Percentiles rank a stretch among this genome's conserved stretches.
phyloP scores from a whole-genome alignment of 2,888 invertebrate genomes.

The Protodeltote pygarga region DNA sequence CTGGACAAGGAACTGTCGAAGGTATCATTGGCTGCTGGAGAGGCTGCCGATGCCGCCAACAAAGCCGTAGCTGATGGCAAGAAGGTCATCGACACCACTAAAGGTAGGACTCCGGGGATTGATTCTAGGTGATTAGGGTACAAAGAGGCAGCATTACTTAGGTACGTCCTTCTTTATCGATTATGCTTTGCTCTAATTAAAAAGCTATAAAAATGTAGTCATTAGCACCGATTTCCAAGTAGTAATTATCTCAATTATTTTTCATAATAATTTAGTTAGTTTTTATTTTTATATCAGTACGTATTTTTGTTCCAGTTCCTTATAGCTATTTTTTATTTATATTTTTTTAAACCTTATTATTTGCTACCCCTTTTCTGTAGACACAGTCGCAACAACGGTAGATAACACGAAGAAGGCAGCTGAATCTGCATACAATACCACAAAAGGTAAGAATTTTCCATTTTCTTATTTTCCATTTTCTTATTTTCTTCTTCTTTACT shows the following conservation, averaged over 20 bases:
- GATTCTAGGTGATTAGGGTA: constrained; percentile 1
- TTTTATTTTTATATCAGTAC: neutral
- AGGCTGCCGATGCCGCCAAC: constrained; percentile 77
- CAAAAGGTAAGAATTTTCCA: constrained; percentile 68
- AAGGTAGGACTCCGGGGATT: constrained; percentile 62
- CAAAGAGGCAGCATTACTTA: no score
- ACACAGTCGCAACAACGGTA: constrained; percentile 74
- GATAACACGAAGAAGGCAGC: constrained; percentile 82
- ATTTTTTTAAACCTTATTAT: constrained; percentile 14
- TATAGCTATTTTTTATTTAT: constrained; percentile 1
- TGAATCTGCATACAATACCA: constrained; percentile 75
- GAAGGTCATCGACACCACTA: constrained; percentile 80
- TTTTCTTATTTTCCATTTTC: neutral
- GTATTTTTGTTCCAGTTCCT: neutral
- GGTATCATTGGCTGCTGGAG: constrained; percentile 80
- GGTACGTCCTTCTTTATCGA: no score
- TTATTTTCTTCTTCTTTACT: constrained; percentile 8
- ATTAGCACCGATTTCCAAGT: no score
- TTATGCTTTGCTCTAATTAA: no score
- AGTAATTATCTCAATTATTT: no score
- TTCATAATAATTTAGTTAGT: neutral
- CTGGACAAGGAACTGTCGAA: constrained; percentile 84
- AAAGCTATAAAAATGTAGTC: no score
- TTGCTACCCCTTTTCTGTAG: constrained; percentile 56
- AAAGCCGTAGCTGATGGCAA: constrained; percentile 81